Evolutionary conservation across 2,797 vertebrate species (phyloP).

Genomic region (Sebastes wilsoni): DNA sequence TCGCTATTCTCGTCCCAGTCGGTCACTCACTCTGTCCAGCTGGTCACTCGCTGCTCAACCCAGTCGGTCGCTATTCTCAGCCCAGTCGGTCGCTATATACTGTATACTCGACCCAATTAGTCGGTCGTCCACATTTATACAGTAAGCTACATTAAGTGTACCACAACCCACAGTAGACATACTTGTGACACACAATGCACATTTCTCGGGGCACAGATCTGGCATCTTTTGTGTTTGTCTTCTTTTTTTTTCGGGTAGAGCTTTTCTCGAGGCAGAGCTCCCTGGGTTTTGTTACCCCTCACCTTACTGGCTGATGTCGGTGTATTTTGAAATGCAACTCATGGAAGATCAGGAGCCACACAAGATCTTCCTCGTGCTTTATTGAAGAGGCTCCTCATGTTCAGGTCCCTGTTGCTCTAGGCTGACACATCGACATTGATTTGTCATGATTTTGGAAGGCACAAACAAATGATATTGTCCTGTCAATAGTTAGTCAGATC

Average conservation of each 20-base stretch:
- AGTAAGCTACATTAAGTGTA: no score
- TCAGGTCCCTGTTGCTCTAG: no score
- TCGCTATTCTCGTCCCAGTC: no score
- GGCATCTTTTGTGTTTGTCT: neutral
- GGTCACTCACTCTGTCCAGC: no score
- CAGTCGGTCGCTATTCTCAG: no score
- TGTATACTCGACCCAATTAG: no score
- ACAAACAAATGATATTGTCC: neutral
- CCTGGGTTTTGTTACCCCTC: neutral
- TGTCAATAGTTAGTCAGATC: neutral
- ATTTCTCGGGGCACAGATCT: neutral
- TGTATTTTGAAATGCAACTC: neutral
- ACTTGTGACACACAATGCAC: neutral
- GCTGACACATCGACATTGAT: neutral
- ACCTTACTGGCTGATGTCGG: neutral
- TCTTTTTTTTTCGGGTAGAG: neutral
- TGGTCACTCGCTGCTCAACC: no score
- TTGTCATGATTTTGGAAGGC: neutral
- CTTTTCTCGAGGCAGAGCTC: neutral
- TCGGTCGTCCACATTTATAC: no score
- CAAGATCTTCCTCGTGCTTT: neutral
- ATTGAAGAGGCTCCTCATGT: neutral
- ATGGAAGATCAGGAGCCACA: neutral
- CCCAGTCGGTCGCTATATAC: no score
- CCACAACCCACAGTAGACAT: neutral